Base-by-base conservation (phyloP, 2,113 vertebrate genomes). In the Sapayoa aenigma region DNA sequence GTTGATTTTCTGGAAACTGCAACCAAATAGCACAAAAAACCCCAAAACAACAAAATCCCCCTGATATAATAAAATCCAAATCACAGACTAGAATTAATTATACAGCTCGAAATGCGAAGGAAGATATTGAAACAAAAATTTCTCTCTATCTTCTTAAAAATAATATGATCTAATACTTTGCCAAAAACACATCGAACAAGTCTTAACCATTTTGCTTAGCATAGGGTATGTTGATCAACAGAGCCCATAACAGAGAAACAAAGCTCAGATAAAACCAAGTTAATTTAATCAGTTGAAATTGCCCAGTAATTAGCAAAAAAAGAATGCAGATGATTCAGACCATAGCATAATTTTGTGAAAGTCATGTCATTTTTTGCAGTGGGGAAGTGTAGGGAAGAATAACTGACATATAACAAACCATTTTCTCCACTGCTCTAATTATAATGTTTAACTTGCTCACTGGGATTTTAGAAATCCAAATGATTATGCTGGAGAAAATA, bases 381-480 rank as follows among this genome's bases (percentile, higher is more conserved):
- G 3, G 8, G 5, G 6, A 14, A 59, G 8, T 0, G 3, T 21
- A 73, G 12, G 35, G 42, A 65, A 84, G 37, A 49, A 35, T 21
- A 72, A 77, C 16, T 37, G 35, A 82, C 25, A 66, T 31, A 56
- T 65, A 88, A 10, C 5, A 25, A 74, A 21, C 1, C 9, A 19
- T 65, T 87, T 85, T 92, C 68, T 65, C 27, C 3, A 3, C 42
- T 67, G 12, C 13, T 9, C 16, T 92, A 89, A 42, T n/a, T 76
- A 31, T 41, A 65, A 25, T 33, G 15, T 83, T 75, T 69, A 73
- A 74, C 35, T 85, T 85, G n/a, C 19, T 88, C 37, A 13, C 18
- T 58, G 23, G 19, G 60, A 63, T 92, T 90, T 82, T 92, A 78
- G 28, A 94, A 65, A 87, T 68, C 59, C 47, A 71, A 81, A 63